phyloP scores from a whole-genome alignment of 2,797 vertebrate genomes.

The Delichon dasypus region DNA sequence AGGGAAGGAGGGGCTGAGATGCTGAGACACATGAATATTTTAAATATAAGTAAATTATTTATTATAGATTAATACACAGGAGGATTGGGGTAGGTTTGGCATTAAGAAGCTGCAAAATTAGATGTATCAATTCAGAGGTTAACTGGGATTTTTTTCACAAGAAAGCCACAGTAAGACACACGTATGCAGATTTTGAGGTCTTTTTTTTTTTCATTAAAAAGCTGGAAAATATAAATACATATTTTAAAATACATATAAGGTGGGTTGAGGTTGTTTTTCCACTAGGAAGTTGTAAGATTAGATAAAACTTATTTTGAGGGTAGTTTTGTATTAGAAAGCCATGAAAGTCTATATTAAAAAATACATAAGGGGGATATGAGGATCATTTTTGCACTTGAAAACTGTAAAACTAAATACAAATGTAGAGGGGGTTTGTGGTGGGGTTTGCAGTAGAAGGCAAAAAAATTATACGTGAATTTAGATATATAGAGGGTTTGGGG shows the following conservation, averaged over 20 bases:
- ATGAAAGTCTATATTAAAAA: background rate
- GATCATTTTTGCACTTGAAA: background rate
- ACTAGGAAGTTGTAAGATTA: background rate
- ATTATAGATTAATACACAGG: no score
- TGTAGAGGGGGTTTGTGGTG: background rate
- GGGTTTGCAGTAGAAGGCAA: background rate
- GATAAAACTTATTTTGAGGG: background rate
- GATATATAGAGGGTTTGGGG: background rate
- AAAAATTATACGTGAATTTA: background rate
- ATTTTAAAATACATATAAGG: background rate
- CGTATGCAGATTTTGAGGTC: background rate
- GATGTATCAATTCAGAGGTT: fast-evolving
- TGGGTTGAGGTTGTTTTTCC: background rate
- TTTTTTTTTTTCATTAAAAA: background rate
- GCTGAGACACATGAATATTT: background rate
- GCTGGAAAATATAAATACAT: background rate
- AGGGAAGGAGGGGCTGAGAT: background rate
- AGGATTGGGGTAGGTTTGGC: background rate
- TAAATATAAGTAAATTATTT: background rate
- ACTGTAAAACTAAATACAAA: background rate
- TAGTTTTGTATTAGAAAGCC: background rate
- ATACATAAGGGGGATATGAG: background rate
- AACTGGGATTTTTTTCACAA: background rate
- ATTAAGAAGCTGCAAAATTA: background rate
- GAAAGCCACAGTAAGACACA: background rate